Conservation (phyloP, 2,888 invertebrate genomes). For the Sarcophaga caerulescens region DNA sequence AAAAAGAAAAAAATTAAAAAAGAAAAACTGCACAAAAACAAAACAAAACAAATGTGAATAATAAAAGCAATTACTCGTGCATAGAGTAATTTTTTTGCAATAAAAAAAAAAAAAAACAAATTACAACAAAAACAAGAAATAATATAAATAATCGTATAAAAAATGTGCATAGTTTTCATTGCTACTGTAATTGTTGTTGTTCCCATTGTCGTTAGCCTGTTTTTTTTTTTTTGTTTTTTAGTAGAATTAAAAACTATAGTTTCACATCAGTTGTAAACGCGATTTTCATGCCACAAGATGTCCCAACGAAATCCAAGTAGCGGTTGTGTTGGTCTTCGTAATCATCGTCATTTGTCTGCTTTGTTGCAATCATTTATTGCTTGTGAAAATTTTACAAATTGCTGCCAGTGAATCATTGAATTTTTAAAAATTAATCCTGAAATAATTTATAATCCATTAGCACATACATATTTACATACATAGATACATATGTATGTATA, state of each 20-base stretch:
- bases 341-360: neutral
- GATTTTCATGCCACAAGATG: constrained; percentile 65
- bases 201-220: too few relatives aligned
- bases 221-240: neutral
- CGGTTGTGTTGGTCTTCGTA: neutral
- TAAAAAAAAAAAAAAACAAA: neutral
- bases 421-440: constrained; percentile 34
- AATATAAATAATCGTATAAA: neutral
- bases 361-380: neutral
- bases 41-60: constrained; percentile 24
- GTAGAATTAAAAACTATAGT: constrained; percentile 23
- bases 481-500: too few relatives aligned
- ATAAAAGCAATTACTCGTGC: constrained; percentile 34
- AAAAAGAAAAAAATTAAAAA: neutral
- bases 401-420: constrained; percentile 43
- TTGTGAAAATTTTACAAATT: constrained; percentile 29
- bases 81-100: constrained; percentile 21
- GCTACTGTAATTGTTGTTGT: constrained; percentile 6
- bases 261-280: constrained; percentile 66
- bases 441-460: too few relatives aligned
- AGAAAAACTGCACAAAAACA: constrained; percentile 10
- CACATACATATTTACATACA: too few relatives aligned
- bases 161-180: neutral
- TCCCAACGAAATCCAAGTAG: constrained; percentile 39
- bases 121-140: constrained; percentile 47